Percentiles rank a stretch among this genome's conserved stretches.
Evolutionary conservation across 2,888 invertebrate species (phyloP).

Genomic region (Timema podura): DNA sequence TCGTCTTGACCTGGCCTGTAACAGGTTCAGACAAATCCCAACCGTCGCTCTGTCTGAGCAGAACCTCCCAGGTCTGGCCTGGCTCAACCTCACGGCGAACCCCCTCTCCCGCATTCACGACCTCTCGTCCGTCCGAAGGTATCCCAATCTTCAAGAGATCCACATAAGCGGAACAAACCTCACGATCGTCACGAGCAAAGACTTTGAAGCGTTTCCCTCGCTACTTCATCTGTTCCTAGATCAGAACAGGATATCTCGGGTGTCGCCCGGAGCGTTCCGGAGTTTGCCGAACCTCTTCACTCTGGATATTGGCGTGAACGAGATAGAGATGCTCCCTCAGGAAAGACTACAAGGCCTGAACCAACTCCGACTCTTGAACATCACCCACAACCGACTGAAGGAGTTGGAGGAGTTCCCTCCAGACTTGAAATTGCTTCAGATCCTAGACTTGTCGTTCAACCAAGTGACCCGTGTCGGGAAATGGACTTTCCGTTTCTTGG

Average conservation of each 20-base stretch:
- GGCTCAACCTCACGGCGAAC: constrained; percentile 80
- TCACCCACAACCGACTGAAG: constrained; percentile 77
- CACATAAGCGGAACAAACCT: constrained; percentile 76
- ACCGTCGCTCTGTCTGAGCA: constrained; percentile 69
- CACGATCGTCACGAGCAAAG: constrained; percentile 76
- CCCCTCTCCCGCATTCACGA: constrained; percentile 72
- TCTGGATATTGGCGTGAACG: constrained; percentile 77
- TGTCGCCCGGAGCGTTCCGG: constrained; percentile 82
- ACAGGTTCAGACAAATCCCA: constrained; percentile 76
- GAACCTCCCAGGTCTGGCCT: constrained; percentile 65
- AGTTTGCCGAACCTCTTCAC: constrained; percentile 70
- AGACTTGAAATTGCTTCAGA: constrained; percentile 72
- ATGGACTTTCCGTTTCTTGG: constrained; percentile 71
- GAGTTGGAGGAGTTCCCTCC: constrained; percentile 76
- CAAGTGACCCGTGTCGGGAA: constrained; percentile 73
- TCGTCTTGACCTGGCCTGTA: constrained; percentile 72
- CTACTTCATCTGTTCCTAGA: constrained; percentile 69
- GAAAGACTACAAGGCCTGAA: constrained; percentile 77
- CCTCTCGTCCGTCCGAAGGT: constrained; percentile 60
- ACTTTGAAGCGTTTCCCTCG: constrained; percentile 78
- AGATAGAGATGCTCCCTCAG: constrained; percentile 75
- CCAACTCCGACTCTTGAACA: constrained; percentile 68
- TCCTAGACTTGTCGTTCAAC: constrained; percentile 78
- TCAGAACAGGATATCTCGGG: constrained; percentile 68
- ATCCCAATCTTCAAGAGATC: constrained; percentile 75